Percentiles rank a stretch among this genome's conserved stretches.
Evolutionary conservation across 2,888 invertebrate genomes (phyloP).

Genomic region (Spisula solida): DNA sequence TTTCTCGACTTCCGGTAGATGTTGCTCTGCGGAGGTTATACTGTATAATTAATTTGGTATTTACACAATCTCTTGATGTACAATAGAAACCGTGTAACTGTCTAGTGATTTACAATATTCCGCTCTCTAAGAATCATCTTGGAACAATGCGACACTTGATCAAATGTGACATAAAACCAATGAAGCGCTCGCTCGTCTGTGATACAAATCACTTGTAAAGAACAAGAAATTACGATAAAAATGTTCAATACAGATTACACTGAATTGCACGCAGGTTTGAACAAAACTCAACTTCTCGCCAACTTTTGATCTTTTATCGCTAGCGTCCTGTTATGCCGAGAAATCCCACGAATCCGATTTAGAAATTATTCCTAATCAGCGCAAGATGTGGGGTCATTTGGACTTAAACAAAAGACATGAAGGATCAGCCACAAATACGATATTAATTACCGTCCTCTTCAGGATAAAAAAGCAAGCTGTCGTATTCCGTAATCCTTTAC

Average conservation of each 20-base stretch:
- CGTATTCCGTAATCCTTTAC: conserved; percentile 23
- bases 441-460: conserved; percentile 61
- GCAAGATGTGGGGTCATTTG: conserved; percentile 47
- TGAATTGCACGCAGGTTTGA: neutral
- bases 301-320: neutral
- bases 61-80: no score
- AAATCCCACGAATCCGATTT: conserved; percentile 21
- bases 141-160: no score
- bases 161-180: no score
- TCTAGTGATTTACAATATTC: no score
- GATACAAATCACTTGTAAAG: neutral
- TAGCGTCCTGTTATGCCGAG: neutral
- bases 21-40: no score
- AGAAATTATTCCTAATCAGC: neutral
- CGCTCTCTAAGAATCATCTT: no score
- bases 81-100: no score
- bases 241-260: neutral
- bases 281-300: neutral
- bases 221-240: neutral
- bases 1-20: no score
- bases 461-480: conserved; percentile 54
- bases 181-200: no score
- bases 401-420: conserved; percentile 45
- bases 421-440: conserved; percentile 54
- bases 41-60: no score